Conservation (phyloP, 2,888 invertebrate genomes). For the Euzophera pinguis region DNA sequence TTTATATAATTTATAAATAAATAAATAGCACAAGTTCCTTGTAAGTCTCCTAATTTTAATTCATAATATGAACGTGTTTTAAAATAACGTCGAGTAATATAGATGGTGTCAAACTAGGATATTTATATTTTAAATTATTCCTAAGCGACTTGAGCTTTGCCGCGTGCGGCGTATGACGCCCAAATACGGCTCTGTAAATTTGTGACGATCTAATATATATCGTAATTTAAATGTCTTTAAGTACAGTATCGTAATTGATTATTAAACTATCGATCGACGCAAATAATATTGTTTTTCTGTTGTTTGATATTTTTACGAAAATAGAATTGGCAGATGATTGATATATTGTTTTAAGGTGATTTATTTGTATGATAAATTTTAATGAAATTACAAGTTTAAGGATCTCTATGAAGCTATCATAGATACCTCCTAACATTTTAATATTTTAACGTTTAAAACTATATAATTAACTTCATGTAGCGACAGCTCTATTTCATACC, state of each 20-base stretch:
- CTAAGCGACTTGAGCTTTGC: slow-evolving; percentile 44
- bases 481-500: not conserved
- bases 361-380: too few relatives aligned
- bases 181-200: slow-evolving; percentile 28
- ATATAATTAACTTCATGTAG: not conserved
- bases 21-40: too few relatives aligned
- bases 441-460: too few relatives aligned
- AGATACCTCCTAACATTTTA: too few relatives aligned
- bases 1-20: too few relatives aligned
- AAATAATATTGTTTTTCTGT: not conserved
- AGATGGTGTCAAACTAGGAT: slow-evolving; percentile 58
- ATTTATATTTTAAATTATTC: slow-evolving; percentile 34
- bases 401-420: too few relatives aligned
- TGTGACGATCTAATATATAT: slow-evolving; percentile 31
- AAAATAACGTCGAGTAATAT: slow-evolving; percentile 33
- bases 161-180: slow-evolving; percentile 36
- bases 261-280: not conserved
- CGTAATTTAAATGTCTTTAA: slow-evolving; percentile 28
- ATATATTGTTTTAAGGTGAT: too few relatives aligned
- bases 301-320: not conserved
- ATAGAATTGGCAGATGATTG: not conserved
- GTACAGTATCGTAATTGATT: slow-evolving; percentile 29
- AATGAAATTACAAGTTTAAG: too few relatives aligned
- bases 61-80: slow-evolving; percentile 12
- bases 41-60: too few relatives aligned